Conservation (phyloP, 2,113 vertebrate species). For the Hippocampus zosterae region DNA sequence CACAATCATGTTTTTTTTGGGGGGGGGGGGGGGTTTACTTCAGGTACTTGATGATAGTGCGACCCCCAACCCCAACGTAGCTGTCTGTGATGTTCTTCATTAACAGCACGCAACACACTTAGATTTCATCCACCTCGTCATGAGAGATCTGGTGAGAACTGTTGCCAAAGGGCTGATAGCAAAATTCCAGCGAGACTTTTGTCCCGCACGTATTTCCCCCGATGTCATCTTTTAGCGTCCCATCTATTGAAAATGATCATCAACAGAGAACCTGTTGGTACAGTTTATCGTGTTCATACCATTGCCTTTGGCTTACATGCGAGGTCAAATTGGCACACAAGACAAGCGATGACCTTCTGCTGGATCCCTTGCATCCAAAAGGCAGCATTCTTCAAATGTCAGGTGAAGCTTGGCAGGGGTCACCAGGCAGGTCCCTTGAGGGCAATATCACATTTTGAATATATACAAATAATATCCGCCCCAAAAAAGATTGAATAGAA, state of each 20-base stretch:
- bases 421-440: constrained; percentile 19
- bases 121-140: constrained; percentile 58
- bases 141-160: constrained; percentile 39
- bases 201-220: no score
- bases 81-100: constrained; percentile 57
- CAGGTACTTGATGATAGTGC: constrained; percentile 48
- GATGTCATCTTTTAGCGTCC: constrained; percentile 7
- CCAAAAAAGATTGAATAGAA: neutral
- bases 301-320: neutral
- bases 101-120: constrained; percentile 54
- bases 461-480: neutral
- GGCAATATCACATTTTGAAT: neutral
- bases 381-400: constrained; percentile 36
- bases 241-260: neutral
- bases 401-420: constrained; percentile 20
- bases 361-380: constrained; percentile 17
- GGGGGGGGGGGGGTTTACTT: no score
- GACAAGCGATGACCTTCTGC: constrained; percentile 31
- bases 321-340: constrained; percentile 1
- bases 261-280: neutral
- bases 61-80: constrained; percentile 15
- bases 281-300: neutral
- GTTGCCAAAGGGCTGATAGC: neutral
- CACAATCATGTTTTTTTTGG: constrained; percentile 2
- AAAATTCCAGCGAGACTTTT: no score